Evolutionary conservation across 2,113 vertebrate genomes (phyloP), one percentile per base, ranked within the genome.

Genomic region (Odontesthes bonariensis): DNA sequence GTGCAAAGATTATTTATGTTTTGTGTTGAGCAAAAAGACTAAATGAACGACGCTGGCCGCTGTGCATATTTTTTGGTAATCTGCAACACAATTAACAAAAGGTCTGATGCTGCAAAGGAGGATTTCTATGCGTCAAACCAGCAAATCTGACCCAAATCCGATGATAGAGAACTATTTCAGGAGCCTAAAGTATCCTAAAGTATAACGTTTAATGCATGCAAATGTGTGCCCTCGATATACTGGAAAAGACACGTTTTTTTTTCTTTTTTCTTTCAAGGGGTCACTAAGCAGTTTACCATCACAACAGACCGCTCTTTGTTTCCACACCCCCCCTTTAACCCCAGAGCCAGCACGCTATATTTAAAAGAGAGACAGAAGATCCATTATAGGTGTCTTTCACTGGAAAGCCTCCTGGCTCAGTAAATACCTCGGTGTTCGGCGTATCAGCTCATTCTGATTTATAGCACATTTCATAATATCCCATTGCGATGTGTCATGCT

Each of bases 281-380:
- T 76, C 81, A 77, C 60, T n/a, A n/a, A 55, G 19, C 33, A 32
- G 19, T 74, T 51, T 54, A 32, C 12, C 44, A 62, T 57, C 14
- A 55, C 32, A 79, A 77, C 61, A 79, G 66, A 54, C 40, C 35
- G 8, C 42, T 44, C 69, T 82, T 86, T 84, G 79, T 84, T 79
- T 82, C 10, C 59, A 1, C 51, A 14, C 42, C 27, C 59, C 47
- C 13, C 57, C 32, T 10, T 10, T 3, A 38, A 38, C 35, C 62
- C 22, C 27, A 55, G 8, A 16, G 23, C 8, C 32, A 11, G 2
- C 3, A 22, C 56, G 49, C n/a, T 49, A 17, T 61, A 62, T 4
- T 23, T n/a, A 52, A 27, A 23, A 8, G 8, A 8, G 8, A 27
- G 27, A 27, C 27, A 27, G 27, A 27, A 42, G 22, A 47, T 31